Percentiles rank a stretch among this genome's conserved stretches.
phyloP scores from a whole-genome alignment of 2,113 vertebrate species.

The Cheirogaleus medius region DNA sequence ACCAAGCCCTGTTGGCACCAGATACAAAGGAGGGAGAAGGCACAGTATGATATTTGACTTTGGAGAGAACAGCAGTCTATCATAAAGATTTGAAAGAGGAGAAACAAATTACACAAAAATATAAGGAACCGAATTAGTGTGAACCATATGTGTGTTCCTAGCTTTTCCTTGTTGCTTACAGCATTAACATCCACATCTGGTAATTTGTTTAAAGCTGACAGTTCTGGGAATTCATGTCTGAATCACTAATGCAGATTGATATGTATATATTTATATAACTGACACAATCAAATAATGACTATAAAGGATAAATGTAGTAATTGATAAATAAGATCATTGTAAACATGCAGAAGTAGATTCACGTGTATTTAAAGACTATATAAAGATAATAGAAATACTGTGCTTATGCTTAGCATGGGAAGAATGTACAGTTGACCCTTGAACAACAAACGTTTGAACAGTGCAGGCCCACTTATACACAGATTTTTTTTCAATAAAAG shows the following conservation, averaged over 20 bases:
- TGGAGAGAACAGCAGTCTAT: background rate
- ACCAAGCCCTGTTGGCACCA: background rate
- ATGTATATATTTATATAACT: slow-evolving; percentile 1
- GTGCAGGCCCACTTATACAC: background rate
- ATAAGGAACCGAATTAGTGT: background rate
- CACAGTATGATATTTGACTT: background rate
- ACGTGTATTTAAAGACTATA: background rate
- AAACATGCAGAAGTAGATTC: background rate
- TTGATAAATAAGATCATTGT: background rate
- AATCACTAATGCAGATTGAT: slow-evolving; percentile 50
- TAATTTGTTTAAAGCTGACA: background rate
- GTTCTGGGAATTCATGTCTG: slow-evolving; percentile 43
- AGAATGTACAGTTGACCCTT: background rate
- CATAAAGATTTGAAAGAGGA: background rate
- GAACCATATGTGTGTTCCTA: background rate
- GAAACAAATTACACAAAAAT: background rate
- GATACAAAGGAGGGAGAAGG: background rate
- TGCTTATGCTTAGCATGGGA: background rate
- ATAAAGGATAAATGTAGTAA: background rate
- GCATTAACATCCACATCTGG: background rate
- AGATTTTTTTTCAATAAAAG: background rate
- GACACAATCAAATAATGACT: slow-evolving; percentile 4
- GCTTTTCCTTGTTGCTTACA: background rate
- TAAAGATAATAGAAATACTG: background rate
- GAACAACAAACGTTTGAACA: background rate